phyloP scores from a whole-genome alignment of 2,888 invertebrate genomes.

The Cheilosia urbana region DNA sequence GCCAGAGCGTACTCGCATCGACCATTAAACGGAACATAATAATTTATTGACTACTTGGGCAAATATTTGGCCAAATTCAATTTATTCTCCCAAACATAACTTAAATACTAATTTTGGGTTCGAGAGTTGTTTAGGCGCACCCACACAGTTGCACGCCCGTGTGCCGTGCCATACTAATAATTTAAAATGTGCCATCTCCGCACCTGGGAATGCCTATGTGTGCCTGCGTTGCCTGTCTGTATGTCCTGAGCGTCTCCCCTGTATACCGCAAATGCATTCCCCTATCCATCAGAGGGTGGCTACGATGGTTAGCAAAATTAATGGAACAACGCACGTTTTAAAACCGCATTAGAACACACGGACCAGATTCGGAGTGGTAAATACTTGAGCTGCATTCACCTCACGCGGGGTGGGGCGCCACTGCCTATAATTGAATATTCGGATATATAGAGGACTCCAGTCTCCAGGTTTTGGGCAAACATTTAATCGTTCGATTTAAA shows the following conservation, averaged over 20 bases:
- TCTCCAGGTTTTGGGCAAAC: slow-evolving; percentile 62
- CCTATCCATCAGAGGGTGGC: background rate
- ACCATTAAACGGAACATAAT: slow-evolving; percentile 71
- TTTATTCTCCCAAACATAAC: slow-evolving; percentile 69
- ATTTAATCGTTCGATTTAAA: slow-evolving; percentile 75
- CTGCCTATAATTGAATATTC: slow-evolving; percentile 66
- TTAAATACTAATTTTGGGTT: slow-evolving; percentile 74
- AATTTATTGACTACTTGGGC: slow-evolving; percentile 72
- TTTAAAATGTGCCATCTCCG: slow-evolving; percentile 51
- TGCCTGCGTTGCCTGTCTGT: background rate
- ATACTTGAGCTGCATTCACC: slow-evolving; percentile 62
- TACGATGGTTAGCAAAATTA: slow-evolving; percentile 60
- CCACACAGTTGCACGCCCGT: background rate
- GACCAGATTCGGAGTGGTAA: slow-evolving; percentile 69
- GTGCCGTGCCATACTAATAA: slow-evolving; percentile 30
- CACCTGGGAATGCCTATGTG: slow-evolving; percentile 2
- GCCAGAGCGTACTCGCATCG: background rate
- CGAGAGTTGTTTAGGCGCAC: slow-evolving; percentile 52
- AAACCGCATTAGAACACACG: slow-evolving; percentile 71
- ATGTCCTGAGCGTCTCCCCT: background rate
- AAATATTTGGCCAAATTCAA: slow-evolving; percentile 71
- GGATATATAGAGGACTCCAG: slow-evolving; percentile 48
- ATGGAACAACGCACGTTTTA: slow-evolving; percentile 73
- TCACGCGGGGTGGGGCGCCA: slow-evolving; percentile 4
- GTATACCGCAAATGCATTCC: background rate